phyloP scores from a whole-genome alignment of 1,140 invertebrate genomes.

The Littorina saxatilis region DNA sequence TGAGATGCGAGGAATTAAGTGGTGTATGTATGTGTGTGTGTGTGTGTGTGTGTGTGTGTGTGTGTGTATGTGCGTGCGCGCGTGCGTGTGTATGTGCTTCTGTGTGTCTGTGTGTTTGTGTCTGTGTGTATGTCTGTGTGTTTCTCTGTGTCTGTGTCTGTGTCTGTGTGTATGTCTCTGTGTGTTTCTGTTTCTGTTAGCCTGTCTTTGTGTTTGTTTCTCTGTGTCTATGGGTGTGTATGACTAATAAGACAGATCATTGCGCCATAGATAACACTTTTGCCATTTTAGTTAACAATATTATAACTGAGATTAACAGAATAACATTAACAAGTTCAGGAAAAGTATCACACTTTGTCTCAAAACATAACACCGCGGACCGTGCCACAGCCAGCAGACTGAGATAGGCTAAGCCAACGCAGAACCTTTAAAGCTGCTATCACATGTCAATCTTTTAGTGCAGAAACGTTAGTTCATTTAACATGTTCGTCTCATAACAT shows the following conservation, averaged over 20 bases:
- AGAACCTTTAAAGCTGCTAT: too few relatives aligned
- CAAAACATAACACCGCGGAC: not conserved
- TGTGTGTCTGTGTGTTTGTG: not conserved
- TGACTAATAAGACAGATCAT: not conserved
- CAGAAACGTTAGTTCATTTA: too few relatives aligned
- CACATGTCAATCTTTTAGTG: too few relatives aligned
- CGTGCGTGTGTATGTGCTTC: slow-evolving; percentile 15
- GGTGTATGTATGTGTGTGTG: slow-evolving; percentile 15
- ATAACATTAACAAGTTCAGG: not conserved
- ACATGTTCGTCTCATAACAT: too few relatives aligned
- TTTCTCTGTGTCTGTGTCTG: not conserved
- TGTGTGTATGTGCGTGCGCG: slow-evolving; percentile 3
- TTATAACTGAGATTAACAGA: not conserved
- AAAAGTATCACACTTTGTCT: too few relatives aligned
- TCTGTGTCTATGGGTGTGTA: slow-evolving; percentile 15
- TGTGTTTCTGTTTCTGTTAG: too few relatives aligned
- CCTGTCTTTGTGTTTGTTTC: too few relatives aligned
- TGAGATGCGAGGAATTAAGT: not conserved
- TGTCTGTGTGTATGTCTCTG: too few relatives aligned
- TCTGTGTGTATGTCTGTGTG: not conserved
- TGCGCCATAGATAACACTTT: not conserved
- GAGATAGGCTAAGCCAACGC: too few relatives aligned
- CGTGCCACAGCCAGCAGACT: too few relatives aligned
- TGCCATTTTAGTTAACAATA: not conserved
- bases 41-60: slow-evolving; percentile 6